A percentile compares a stretch with the other conserved stretches of the same genome.
phyloP scores from a whole-genome alignment of 1,140 invertebrate genomes.

The Drosophila simulans region DNA sequence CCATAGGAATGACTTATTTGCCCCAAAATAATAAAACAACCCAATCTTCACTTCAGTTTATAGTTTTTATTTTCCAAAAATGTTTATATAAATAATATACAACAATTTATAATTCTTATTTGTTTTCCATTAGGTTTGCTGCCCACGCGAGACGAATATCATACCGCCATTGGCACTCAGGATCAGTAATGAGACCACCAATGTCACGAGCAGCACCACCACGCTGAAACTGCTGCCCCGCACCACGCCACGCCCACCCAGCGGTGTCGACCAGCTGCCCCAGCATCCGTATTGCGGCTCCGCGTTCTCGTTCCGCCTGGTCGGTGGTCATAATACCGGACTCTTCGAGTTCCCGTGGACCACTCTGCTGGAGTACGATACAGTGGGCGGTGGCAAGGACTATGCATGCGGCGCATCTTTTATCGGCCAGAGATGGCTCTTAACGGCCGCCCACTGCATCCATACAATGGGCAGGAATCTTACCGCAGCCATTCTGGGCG shows the following conservation, averaged over 20 bases:
- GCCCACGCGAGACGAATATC: slow-evolving; percentile 43
- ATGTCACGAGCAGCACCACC: not conserved
- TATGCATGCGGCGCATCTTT: slow-evolving; percentile 86
- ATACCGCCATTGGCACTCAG: slow-evolving; percentile 33
- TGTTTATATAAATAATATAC: no score
- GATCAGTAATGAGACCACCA: slow-evolving; percentile 6
- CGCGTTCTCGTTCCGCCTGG: slow-evolving; percentile 37
- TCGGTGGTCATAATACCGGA: slow-evolving; percentile 38
- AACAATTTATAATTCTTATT: no score
- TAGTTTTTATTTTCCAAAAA: no score
- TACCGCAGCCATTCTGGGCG: slow-evolving; percentile 71
- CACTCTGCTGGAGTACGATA: slow-evolving; percentile 52
- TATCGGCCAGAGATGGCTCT: slow-evolving; percentile 85
- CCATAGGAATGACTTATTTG: no score
- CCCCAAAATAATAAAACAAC: no score
- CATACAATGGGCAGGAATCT: slow-evolving; percentile 84
- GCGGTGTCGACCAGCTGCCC: slow-evolving; percentile 34
- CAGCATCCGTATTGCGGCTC: slow-evolving; percentile 60
- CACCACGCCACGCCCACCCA: not conserved
- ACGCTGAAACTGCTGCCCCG: no score
- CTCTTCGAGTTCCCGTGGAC: slow-evolving; percentile 73
- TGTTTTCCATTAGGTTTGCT: slow-evolving; percentile 40
- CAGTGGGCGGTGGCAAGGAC: slow-evolving; percentile 4
- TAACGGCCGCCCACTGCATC: slow-evolving; percentile 87
- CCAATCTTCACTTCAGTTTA: no score